Evolutionary conservation across 2,113 vertebrate species (phyloP).

Genomic region (Sclerurus mexicanus): DNA sequence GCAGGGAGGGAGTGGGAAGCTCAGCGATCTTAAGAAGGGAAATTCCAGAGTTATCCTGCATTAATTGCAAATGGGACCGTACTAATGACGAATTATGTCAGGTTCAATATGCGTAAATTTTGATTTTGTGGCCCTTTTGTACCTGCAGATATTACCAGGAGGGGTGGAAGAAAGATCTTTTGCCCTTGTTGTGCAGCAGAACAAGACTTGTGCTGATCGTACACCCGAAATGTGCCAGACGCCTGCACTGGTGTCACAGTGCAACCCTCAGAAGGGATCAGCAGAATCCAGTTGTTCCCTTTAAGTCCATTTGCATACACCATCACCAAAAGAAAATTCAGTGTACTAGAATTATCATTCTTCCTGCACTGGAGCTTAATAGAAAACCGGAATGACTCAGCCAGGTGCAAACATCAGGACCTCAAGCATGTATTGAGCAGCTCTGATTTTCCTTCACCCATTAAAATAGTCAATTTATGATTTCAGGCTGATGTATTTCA

Average conservation of each 20-base stretch:
- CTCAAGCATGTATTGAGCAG: rapidly evolving
- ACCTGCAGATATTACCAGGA: background rate
- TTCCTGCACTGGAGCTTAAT: background rate
- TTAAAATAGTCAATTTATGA: rapidly evolving
- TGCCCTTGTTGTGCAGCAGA: background rate
- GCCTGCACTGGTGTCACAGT: background rate
- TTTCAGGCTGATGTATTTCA: background rate
- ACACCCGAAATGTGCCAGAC: rapidly evolving
- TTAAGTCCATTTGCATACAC: background rate
- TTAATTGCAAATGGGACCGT: rapidly evolving
- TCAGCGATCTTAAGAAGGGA: background rate
- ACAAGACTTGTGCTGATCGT: background rate
- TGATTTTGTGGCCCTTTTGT: background rate
- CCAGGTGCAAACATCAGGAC: background rate
- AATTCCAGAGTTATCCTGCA: background rate
- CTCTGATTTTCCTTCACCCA: background rate
- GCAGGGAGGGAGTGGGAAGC: background rate
- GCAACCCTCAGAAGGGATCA: background rate
- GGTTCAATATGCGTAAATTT: background rate
- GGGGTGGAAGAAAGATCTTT: background rate
- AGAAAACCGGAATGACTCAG: background rate
- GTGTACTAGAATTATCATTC: background rate
- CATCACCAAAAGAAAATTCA: background rate
- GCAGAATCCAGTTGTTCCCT: background rate
- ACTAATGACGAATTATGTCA: too few relatives aligned